Conservation (phyloP, 2,888 invertebrate species). For the Cecidostiba fungosa region DNA sequence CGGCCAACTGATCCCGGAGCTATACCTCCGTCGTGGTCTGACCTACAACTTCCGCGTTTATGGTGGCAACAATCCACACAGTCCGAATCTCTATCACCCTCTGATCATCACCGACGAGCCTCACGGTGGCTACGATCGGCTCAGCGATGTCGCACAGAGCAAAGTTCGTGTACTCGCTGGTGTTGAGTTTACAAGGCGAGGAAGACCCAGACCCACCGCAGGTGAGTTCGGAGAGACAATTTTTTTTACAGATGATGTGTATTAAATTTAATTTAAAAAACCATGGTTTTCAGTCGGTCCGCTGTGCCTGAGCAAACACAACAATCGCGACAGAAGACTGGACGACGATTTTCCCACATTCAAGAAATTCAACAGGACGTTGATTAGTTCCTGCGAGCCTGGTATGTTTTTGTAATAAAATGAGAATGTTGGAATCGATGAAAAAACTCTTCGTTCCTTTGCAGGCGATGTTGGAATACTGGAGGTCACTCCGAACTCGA, state of each 20-base stretch:
- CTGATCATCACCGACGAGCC: conserved; percentile 93
- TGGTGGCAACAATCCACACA: conserved; percentile 95
- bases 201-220: conserved; percentile 89
- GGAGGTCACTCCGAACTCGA: conserved; percentile 91
- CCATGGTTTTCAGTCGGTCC: conserved; percentile 85
- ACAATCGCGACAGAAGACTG: conserved; percentile 87
- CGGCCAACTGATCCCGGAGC: conserved; percentile 92
- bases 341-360: conserved; percentile 91
- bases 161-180: conserved; percentile 89
- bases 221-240: conserved; percentile 80
- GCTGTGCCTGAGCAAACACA: conserved; percentile 87
- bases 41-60: conserved; percentile 90
- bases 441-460: conserved; percentile 10
- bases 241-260: neutral
- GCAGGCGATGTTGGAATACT: conserved; percentile 87
- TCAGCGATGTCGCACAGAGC: conserved; percentile 87
- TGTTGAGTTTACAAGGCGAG: conserved; percentile 90
- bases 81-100: conserved; percentile 92
- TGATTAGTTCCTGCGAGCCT: conserved; percentile 86
- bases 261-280: neutral
- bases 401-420: conserved; percentile 71
- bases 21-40: conserved; percentile 92
- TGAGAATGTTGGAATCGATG: too few species aligned
- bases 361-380: conserved; percentile 91
- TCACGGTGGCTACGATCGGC: conserved; percentile 90